Conservation (phyloP, 2,797 vertebrate species). For the Cuculus canorus region DNA sequence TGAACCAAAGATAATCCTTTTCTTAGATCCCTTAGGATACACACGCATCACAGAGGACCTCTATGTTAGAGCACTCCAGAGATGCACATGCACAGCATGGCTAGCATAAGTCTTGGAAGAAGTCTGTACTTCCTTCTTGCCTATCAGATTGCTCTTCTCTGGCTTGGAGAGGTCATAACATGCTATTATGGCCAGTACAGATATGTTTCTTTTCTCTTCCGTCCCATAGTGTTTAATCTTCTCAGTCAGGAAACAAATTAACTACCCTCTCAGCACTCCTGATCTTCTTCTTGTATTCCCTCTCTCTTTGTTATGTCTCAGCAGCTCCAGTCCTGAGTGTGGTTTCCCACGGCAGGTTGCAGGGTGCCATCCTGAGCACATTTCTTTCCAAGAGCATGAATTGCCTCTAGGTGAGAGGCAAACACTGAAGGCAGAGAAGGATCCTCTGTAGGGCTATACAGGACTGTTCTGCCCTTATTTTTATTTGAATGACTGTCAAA, state of each 20-base stretch:
- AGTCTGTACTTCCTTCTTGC: background rate
- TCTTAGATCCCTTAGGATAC: background rate
- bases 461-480: background rate
- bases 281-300: background rate
- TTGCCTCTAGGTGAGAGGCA: background rate
- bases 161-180: background rate
- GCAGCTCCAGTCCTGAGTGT: background rate
- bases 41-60: background rate
- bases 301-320: background rate
- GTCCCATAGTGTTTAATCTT: background rate
- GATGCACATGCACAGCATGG: background rate
- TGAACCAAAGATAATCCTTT: background rate
- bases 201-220: background rate
- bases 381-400: background rate
- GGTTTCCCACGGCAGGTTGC: background rate
- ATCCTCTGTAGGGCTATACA: background rate
- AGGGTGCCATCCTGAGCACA: background rate
- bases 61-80: background rate
- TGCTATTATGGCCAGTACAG: accelerated
- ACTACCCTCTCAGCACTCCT: background rate
- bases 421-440: background rate
- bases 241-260: background rate
- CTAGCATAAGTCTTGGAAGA: background rate
- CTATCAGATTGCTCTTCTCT: background rate
- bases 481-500: background rate